A percentile compares a stretch with the other conserved stretches of the same genome.
Conservation (phyloP, 2,888 invertebrate genomes). For the Mythimna ferrago region DNA sequence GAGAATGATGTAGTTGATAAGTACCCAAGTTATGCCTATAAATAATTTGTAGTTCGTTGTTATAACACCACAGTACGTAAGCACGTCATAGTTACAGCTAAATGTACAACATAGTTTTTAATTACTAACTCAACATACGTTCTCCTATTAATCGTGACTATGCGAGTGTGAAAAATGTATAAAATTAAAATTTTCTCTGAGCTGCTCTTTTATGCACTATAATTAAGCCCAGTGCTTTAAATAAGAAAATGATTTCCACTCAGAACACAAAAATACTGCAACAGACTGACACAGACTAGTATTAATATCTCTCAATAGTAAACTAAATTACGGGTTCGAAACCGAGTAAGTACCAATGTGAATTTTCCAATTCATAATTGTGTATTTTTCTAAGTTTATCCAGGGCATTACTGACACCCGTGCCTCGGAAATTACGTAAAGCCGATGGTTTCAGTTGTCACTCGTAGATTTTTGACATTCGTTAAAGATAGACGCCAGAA, state of each 20-base stretch:
- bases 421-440: too few relatives aligned
- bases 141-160: conserved; percentile 41
- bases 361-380: too few relatives aligned
- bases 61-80: conserved; percentile 30
- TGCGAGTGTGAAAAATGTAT: conserved; percentile 46
- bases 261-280: background rate
- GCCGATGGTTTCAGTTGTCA: too few relatives aligned
- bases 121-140: conserved; percentile 44
- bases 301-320: background rate
- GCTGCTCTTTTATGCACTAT: conserved; percentile 4
- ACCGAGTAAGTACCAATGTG: too few relatives aligned
- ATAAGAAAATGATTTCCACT: conserved; percentile 9
- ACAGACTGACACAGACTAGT: background rate
- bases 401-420: too few relatives aligned
- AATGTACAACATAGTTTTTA: conserved; percentile 22
- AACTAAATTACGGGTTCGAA: background rate
- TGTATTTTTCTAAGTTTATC: too few relatives aligned
- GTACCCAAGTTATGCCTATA: conserved; percentile 6
- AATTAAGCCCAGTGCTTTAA: background rate
- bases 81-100: conserved; percentile 20
- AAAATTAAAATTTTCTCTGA: conserved; percentile 33
- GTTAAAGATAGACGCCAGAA: too few relatives aligned
- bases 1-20: conserved; percentile 12
- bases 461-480: too few relatives aligned
- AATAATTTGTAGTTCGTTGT: conserved; percentile 1